Percentiles rank a stretch among this genome's conserved stretches.
Conservation (phyloP, 2,888 invertebrate species). For the Latrodectus elegans region DNA sequence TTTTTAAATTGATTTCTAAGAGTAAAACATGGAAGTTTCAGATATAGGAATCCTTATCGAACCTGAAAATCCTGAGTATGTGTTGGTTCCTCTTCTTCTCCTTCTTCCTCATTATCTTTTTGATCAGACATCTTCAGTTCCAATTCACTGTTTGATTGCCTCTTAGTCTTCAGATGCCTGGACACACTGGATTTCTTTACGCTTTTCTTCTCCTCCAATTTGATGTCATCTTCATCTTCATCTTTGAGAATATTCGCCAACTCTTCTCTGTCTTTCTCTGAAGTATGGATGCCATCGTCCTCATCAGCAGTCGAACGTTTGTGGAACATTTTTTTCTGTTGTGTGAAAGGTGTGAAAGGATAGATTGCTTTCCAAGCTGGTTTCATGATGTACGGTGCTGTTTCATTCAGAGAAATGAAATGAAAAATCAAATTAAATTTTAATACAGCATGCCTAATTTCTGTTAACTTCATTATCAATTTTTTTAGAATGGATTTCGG, state of each 20-base stretch:
- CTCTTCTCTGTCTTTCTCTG: slow-evolving; percentile 28
- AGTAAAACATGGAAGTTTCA: background rate
- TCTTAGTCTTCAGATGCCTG: slow-evolving; percentile 49
- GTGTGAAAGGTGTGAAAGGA: slow-evolving; percentile 17
- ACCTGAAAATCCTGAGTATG: slow-evolving; percentile 51
- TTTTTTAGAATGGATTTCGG: too few species aligned
- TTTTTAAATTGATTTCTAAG: background rate
- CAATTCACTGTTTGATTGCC: slow-evolving; percentile 22
- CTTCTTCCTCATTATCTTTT: background rate
- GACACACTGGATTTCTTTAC: slow-evolving; percentile 6
- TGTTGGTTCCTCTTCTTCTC: slow-evolving; percentile 26
- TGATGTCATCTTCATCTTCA: slow-evolving; percentile 19
- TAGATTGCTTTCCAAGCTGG: slow-evolving; percentile 57
- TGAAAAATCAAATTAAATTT: too few species aligned
- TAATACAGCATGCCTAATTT: too few species aligned
- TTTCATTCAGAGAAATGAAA: background rate
- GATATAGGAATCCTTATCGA: background rate
- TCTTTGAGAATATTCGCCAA: slow-evolving; percentile 57
- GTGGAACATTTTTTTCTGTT: slow-evolving; percentile 3
- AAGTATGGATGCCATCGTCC: background rate
- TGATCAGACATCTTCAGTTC: background rate
- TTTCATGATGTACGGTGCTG: slow-evolving; percentile 47
- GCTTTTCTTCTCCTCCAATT: background rate
- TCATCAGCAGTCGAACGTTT: background rate
- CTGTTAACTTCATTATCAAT: too few species aligned